phyloP scores from a whole-genome alignment of 2,113 vertebrate species.

The Syngnathus typhle region DNA sequence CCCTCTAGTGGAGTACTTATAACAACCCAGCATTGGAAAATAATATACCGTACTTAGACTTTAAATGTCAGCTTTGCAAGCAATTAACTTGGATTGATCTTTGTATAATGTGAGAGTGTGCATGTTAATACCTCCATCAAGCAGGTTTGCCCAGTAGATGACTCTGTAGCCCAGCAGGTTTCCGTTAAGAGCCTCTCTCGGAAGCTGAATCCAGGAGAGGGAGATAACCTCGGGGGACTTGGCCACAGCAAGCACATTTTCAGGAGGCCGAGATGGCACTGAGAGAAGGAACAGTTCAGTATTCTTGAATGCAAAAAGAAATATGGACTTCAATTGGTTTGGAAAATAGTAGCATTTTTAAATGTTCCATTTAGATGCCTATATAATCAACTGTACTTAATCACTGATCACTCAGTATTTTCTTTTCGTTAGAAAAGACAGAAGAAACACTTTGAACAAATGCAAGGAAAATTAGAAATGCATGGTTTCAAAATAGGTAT shows the following conservation, averaged over 20 bases:
- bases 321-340: background rate
- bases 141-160: conserved; percentile 97
- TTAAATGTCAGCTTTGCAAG: background rate
- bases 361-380: background rate
- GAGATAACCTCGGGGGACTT: conserved; percentile 95
- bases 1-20: conserved; percentile 38
- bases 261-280: conserved; percentile 94
- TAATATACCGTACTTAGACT: too few species aligned
- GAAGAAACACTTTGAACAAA: background rate
- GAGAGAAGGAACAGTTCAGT: conserved; percentile 20
- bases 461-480: too few species aligned
- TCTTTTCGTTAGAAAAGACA: background rate
- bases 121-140: conserved; percentile 83
- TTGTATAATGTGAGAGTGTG: background rate
- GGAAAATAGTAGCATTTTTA: background rate
- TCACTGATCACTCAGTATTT: background rate
- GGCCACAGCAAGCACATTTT: conserved; percentile 91
- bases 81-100: background rate
- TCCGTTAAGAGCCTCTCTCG: conserved; percentile 91
- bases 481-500: too few species aligned
- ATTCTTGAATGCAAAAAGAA: background rate
- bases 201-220: conserved; percentile 88
- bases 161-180: conserved; percentile 96
- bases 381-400: background rate
- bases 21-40: background rate